Percentiles rank a stretch among this genome's conserved stretches.
phyloP scores from a whole-genome alignment of 2,888 invertebrate species.

The Epinotia bilunana region DNA sequence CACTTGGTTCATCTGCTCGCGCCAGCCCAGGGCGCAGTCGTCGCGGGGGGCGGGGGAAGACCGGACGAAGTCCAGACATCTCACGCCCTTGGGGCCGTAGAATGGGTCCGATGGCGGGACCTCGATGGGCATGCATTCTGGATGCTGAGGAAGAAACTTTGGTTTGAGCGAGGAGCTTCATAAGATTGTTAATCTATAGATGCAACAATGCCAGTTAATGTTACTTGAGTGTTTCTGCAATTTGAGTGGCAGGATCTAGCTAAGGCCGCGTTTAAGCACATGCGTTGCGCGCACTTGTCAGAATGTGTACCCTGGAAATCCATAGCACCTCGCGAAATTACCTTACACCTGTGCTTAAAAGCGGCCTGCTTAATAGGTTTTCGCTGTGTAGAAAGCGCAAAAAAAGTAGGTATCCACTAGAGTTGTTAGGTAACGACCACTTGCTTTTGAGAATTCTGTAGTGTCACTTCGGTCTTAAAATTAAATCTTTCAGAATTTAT shows the following conservation, averaged over 20 bases:
- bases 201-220: neutral
- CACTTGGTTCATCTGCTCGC: slow-evolving; percentile 93
- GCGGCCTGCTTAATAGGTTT: neutral
- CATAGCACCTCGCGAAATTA: too few species aligned
- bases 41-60: slow-evolving; percentile 92
- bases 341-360: too few species aligned
- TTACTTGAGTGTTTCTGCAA: neutral
- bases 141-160: slow-evolving; percentile 84
- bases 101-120: slow-evolving; percentile 90
- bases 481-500: neutral
- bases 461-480: neutral
- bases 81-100: slow-evolving; percentile 87
- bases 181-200: too few species aligned
- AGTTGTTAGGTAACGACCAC: neutral
- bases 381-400: neutral
- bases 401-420: neutral
- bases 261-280: neutral
- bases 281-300: too few species aligned
- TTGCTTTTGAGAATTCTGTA: neutral
- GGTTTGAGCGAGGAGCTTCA: neutral
- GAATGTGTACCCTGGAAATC: too few species aligned
- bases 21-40: slow-evolving; percentile 91
- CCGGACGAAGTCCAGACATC: slow-evolving; percentile 92
- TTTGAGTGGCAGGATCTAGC: neutral
- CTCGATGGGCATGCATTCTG: slow-evolving; percentile 92